Base-by-base conservation (phyloP, 1,140 invertebrate genomes). In the Homalodisca vitripennis region DNA sequence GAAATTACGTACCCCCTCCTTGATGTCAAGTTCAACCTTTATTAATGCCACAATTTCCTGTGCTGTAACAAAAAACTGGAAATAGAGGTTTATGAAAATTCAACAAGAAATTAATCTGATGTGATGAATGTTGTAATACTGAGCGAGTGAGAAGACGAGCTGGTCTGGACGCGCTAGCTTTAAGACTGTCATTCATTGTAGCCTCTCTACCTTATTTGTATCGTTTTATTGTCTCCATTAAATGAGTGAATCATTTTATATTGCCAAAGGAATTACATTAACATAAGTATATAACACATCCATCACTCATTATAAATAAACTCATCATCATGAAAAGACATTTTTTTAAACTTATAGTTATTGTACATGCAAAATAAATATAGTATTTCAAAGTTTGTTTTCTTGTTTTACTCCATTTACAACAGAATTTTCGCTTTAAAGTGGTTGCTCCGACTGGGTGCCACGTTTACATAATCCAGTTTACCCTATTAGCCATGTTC, bases 181-280 rank as follows among this genome's bases (percentile, higher is more conserved):
- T 60, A 70, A 70, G 69, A 70, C 69, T 70, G 69, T 69, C n/a
- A n/a, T n/a, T 62, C 57, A 30, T 31, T 70, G 60, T 70, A 70
- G 47, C 57, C 66, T 63, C 64, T 66, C 3, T 14, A 3, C 41
- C 64, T 66, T 1, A 32, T 66, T 55, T 48, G 24, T 60, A 60
- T 65, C 24, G 26, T 66, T 66, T 70, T 41, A 66, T 22, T 60
- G 27, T 60, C 55, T 60, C 22, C 22, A n/a, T 60, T 60, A 27
- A 26, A 27, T 30, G 55, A 60, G 22, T 30, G 55, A 60, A 26
- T 60, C 55, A 27, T 60, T 70, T 70, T 70, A 32, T 70, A 70
- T 70, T 70, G 69, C 69, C 69, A 70, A 70, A 70, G 69, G 69
- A 70, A 70, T 70, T 70, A 66, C 60, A 66, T 30, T 47, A 67